A percentile compares a stretch with the other conserved stretches of the same genome.
These are phyloP conservation scores for Zaprionus lineosus DNA, from an alignment of 2,888 invertebrate genomes.

Conservation along the genomic window DNA sequence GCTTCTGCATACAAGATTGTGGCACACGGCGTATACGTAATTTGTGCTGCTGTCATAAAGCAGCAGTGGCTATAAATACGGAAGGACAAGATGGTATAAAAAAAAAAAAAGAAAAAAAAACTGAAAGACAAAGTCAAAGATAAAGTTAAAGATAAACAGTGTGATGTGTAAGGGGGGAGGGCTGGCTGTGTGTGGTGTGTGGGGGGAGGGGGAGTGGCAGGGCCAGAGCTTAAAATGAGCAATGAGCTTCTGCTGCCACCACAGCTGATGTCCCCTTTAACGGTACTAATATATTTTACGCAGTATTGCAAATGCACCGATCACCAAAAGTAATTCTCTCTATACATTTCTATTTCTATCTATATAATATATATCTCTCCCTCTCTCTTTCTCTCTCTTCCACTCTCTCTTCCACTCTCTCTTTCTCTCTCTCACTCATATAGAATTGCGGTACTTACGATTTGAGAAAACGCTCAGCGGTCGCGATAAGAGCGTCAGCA, in stretches of 20 bases:
- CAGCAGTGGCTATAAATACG: constrained; percentile 32
- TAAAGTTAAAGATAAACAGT: background rate
- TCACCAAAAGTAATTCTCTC: background rate
- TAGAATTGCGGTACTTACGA: constrained; percentile 51
- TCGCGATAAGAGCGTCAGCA: constrained; percentile 57
- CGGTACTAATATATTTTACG: background rate
- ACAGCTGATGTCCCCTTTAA: no score
- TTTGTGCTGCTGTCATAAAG: constrained; percentile 24
- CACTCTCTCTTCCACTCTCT: background rate
- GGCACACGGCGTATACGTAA: constrained; percentile 40
- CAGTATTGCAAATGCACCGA: background rate
- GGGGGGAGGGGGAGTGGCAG: no score
- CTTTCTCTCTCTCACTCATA: background rate
- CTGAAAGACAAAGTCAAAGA: background rate
- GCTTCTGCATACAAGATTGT: constrained; percentile 51
- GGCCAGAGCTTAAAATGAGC: no score
- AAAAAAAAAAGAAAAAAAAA: background rate
- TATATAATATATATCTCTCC: background rate
- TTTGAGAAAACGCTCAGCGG: constrained; percentile 57
- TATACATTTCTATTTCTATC: background rate
- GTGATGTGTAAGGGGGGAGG: no score
- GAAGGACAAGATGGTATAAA: background rate
- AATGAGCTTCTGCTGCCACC: no score
- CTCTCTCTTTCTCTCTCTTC: background rate
- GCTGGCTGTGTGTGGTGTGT: no score